A percentile compares a stretch with the other conserved stretches of the same genome.
Conservation (phyloP, 2,888 invertebrate species). For the Panzeria rudis region DNA sequence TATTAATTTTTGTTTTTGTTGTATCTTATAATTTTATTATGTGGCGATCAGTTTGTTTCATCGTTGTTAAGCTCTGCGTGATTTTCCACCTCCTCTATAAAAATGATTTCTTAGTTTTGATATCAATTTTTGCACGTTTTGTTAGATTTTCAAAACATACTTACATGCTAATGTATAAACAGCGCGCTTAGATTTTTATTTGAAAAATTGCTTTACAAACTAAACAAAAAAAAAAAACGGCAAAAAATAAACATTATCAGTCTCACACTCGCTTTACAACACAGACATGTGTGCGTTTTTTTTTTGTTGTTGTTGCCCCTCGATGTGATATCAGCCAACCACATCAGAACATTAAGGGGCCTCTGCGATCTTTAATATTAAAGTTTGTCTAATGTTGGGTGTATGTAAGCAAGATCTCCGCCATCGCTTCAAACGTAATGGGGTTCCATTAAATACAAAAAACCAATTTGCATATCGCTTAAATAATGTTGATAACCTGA, state of each 20-base stretch:
- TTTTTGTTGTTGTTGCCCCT: neutral
- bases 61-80: conserved; percentile 63
- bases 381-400: conserved; percentile 46
- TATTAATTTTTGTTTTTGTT: neutral
- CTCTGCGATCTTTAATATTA: conserved; percentile 42
- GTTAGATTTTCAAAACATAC: conserved; percentile 55
- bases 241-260: conserved; percentile 56
- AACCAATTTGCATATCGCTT: conserved; percentile 73
- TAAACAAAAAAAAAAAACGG: conserved; percentile 11
- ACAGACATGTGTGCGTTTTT: conserved; percentile 39
- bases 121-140: conserved; percentile 68
- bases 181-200: conserved; percentile 65
- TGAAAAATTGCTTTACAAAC: conserved; percentile 70
- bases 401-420: conserved; percentile 63
- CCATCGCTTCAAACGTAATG: conserved; percentile 69
- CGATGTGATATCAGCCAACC: conserved; percentile 45
- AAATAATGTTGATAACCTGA: conserved; percentile 72
- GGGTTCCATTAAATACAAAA: conserved; percentile 72
- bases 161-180: conserved; percentile 41
- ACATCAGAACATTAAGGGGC: conserved; percentile 48
- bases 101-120: conserved; percentile 68
- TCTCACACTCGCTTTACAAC: conserved; percentile 55
- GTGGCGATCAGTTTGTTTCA: conserved; percentile 60
- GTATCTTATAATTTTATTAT: conserved; percentile 52
- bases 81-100: conserved; percentile 66